Evolutionary conservation across 2,113 vertebrate genomes (phyloP).

Genomic region (Marmota flaviventris): DNA sequence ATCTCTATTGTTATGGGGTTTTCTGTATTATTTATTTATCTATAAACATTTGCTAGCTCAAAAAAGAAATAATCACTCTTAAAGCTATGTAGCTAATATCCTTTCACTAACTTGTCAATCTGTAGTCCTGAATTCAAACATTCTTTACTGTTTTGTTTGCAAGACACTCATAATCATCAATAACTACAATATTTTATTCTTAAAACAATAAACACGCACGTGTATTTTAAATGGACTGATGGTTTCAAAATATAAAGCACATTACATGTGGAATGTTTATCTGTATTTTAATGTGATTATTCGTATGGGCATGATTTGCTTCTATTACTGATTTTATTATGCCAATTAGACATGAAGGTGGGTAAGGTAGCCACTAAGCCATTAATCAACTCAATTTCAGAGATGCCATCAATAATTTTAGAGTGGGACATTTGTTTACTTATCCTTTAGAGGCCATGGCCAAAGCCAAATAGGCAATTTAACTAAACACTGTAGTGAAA

Average conservation of each 20-base stretch:
- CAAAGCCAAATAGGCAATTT: conserved; percentile 23
- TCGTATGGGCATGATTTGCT: not conserved
- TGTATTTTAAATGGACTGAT: conserved; percentile 41
- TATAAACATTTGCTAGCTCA: conserved; percentile 26
- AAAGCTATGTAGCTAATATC: not conserved
- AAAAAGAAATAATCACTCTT: conserved; percentile 7
- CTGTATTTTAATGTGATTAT: not conserved
- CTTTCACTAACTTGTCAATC: not conserved
- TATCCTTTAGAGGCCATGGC: not conserved
- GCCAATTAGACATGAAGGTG: not conserved
- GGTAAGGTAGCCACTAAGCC: not conserved
- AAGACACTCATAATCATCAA: conserved; percentile 27
- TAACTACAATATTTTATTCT: conserved; percentile 11
- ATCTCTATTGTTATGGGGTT: not conserved
- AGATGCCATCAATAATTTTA: not conserved
- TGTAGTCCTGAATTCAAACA: not conserved
- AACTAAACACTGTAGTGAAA: not conserved
- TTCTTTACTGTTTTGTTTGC: not conserved
- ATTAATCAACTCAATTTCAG: not conserved
- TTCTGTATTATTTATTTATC: not conserved
- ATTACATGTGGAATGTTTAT: not conserved
- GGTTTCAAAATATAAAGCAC: not conserved
- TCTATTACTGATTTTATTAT: not conserved
- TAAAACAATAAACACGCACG: not conserved
- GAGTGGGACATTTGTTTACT: not conserved